A percentile compares a stretch with the other conserved stretches of the same genome.
Conservation (phyloP, 2,797 vertebrate species). For the Lutjanus argentimaculatus region DNA sequence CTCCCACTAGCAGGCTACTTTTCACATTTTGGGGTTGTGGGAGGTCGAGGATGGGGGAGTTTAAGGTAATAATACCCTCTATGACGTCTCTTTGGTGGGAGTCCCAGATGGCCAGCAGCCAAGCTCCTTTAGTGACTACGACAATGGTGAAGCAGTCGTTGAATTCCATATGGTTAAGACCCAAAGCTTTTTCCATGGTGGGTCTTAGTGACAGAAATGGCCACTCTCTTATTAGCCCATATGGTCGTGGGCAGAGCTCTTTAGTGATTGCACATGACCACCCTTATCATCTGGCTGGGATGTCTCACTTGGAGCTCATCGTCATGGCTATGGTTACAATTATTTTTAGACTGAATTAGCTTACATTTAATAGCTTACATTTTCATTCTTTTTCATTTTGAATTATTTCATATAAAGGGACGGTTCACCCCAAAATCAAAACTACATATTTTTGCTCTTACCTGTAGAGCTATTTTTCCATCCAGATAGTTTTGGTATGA, state of each 20-base stretch:
- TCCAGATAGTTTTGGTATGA: too few species aligned
- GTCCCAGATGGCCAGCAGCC: slow-evolving; percentile 67
- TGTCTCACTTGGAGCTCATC: neutral
- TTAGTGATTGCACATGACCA: slow-evolving; percentile 20
- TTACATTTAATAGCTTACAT: neutral
- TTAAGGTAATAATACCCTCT: slow-evolving; percentile 61
- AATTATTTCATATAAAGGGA: neutral
- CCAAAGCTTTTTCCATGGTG: slow-evolving; percentile 61
- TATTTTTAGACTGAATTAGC: neutral
- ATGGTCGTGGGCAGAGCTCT: slow-evolving; percentile 51
- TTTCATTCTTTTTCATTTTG: neutral
- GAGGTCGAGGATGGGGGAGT: slow-evolving; percentile 23
- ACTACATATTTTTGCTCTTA: too few species aligned
- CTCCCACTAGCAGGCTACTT: neutral
- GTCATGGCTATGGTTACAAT: neutral
- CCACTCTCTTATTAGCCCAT: slow-evolving; percentile 63
- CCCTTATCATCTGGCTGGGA: neutral
- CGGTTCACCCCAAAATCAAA: too few species aligned
- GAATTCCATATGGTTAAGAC: slow-evolving; percentile 66
- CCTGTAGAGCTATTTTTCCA: too few species aligned
- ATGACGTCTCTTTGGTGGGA: slow-evolving; percentile 27
- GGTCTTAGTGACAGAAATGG: slow-evolving; percentile 58
- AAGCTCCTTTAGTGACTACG: slow-evolving; percentile 62
- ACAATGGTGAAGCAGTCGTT: slow-evolving; percentile 26
- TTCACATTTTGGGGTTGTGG: neutral